Evolutionary conservation across 2,797 vertebrate genomes (phyloP), one percentile per base, ranked within the genome.

Genomic region (Discoglossus pictus): DNA sequence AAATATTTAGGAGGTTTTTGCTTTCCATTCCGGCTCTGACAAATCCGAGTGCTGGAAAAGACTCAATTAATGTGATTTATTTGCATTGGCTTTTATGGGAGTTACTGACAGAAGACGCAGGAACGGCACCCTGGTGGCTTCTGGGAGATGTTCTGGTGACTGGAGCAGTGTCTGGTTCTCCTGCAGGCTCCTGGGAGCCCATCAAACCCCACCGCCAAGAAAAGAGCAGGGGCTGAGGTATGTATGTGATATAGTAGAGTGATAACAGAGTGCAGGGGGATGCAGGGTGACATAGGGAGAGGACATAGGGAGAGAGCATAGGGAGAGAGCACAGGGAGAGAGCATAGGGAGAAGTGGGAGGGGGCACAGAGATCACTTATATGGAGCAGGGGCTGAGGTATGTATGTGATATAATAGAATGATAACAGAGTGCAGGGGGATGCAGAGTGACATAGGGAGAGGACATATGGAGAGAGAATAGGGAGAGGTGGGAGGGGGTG

Each of bases 1-100:
- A 68, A 68, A 68, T 61, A 68, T 61, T 68, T 52, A 60, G 46
- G 24, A 11, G 25, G 51, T 50, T 44, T 61, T 40, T 53, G 46
- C 25, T 68, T 27, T 38, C 54, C 35, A 11, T 36, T 42, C 25
- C 47, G n/a, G 43, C 38, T 38, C 59, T 34, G 61, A 63, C 61
- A 63, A 25, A 50, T 11, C 20, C 61, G 31, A 18, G 46, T 11
- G 48, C 42, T 20, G 31, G 20, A 38, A 20, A 21, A 39, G 47
- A 42, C 61, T 43, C 46, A 31, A 64, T 43, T 40, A 36, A 35
- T 36, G 18, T 65, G 31, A 44, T 46, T 17, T 55, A 48, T 56
- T 55, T 47, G 18, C 27, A 5, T 15, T 55, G 18, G 18, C 34
- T 18, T 54, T 55, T 47, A 56, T 15, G 34, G 50, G 39, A 66